Evolutionary conservation across 2,888 invertebrate genomes (phyloP), one percentile per base, ranked within the genome.

Genomic region (Rhodophaea formosa): DNA sequence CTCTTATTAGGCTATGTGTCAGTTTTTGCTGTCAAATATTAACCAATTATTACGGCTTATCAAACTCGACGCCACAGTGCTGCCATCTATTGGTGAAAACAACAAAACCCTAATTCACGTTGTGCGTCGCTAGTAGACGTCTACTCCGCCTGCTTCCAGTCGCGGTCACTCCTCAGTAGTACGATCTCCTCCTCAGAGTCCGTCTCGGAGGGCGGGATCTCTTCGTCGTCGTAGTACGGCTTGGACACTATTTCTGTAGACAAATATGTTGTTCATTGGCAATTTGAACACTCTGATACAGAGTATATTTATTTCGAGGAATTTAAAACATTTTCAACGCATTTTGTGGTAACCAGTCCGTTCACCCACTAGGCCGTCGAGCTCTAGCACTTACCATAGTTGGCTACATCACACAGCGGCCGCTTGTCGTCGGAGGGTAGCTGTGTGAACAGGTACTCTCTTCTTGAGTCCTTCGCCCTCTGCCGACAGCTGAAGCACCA

Each of bases 221-320:
- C 93, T 46, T 95, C 95, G 30, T 95, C 95, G 65, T 96, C 95
- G 68, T 92, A 96, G 77, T 95, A 96, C 0, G 96, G 95, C 70
- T 93, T 91, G 43, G 82, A 77, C 8, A 90, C 76, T 55, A 90
- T 71, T 71, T 89, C 86, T 89, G 79, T 3, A 72, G 72, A 15
- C 6, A 15, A 52, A 7, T 35, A 60, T 16, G n/a, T n/a, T n/a
- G n/a, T n/a, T n/a, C n/a, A n/a, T n/a, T n/a, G n/a, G n/a, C n/a
- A n/a, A n/a, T n/a, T n/a, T n/a, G n/a, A n/a, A n/a, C n/a, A n/a
- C n/a, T n/a, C n/a, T n/a, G n/a, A n/a, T n/a, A n/a, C n/a, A n/a
- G n/a, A n/a, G n/a, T n/a, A n/a, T n/a, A n/a, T n/a, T n/a, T n/a
- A n/a, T n/a, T n/a, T n/a, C n/a, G n/a, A n/a, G n/a, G n/a, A n/a